phyloP scores from a whole-genome alignment of 2,888 invertebrate species.

The Glaucopsyche alexis region DNA sequence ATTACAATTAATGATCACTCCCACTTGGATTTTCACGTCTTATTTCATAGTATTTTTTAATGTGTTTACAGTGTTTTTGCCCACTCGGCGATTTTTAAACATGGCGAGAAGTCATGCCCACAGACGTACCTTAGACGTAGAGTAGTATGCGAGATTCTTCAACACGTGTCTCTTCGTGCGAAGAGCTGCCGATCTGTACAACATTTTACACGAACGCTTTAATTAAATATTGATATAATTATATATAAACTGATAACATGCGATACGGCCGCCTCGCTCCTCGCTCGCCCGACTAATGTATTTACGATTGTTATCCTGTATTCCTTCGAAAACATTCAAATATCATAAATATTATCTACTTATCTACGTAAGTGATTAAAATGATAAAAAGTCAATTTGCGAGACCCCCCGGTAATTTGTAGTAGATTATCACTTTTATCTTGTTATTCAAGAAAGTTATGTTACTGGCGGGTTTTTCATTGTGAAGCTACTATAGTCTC shows the following conservation, averaged over 20 bases:
- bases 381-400: slow-evolving; percentile 33
- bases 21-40: no score
- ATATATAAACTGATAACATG: slow-evolving; percentile 45
- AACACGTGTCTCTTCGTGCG: slow-evolving; percentile 54
- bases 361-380: slow-evolving; percentile 45
- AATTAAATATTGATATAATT: slow-evolving; percentile 40
- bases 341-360: slow-evolving; percentile 54
- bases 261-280: slow-evolving; percentile 41
- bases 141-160: slow-evolving; percentile 59
- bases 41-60: no score
- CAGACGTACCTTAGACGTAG: slow-evolving; percentile 57
- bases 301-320: slow-evolving; percentile 44
- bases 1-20: no score
- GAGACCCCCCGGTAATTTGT: background rate
- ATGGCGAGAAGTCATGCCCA: background rate
- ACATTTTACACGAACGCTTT: slow-evolving; percentile 51
- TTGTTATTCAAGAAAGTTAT: background rate
- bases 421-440: background rate
- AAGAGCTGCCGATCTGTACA: slow-evolving; percentile 59
- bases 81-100: background rate
- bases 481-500: background rate
- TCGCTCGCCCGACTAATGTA: slow-evolving; percentile 52
- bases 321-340: slow-evolving; percentile 51
- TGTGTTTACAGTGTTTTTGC: background rate
- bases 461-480: no score